Base-by-base conservation (phyloP, 1,140 invertebrate genomes). In the Dendrolimus punctatus region DNA sequence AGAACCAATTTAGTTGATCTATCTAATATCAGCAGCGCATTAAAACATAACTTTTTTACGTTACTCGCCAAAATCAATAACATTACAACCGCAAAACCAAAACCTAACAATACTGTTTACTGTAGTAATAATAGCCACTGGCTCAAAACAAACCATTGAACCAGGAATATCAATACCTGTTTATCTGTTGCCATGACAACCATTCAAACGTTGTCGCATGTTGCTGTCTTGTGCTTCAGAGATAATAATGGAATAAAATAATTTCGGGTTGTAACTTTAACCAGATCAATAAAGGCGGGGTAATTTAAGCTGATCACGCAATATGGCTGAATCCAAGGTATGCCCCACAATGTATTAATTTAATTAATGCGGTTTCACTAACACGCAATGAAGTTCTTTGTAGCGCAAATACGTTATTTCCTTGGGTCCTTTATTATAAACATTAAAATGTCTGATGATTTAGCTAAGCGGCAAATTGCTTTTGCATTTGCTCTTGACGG, bases 231-330 rank as follows among this genome's bases (percentile, higher is more conserved):
- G 61, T 64, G 58, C 23, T 23, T 23, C 23, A 23, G 23, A 23
- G 23, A 23, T 23, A 23, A 73, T 76, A 78, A 85, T 74, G 67
- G 69, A 79, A 75, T 80, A 80, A 81, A 83, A 80, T 80, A 78
- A 80, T 80, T 85, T 79, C 60, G 64, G 58, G 58, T 68, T 68
- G 69, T 70, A 71, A 75, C 72, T 66, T 69, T 74, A 73, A 76
- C 65, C 67, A 73, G 76, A 83, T 85, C 80, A 79, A 85, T 85
- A 85, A 79, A 68, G 60, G 52, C 56, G 56, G 55, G 54, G 67
- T 81, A 76, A 85, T 81, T 80, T 67, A 71, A 78, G 52, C 58
- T 45, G 62, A 76, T 67, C 82, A 85, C 82, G 82, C 82, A 70
- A 83, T 72, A 81, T 84, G 77, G 57, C 70, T 56, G 73, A 73